These are phyloP conservation scores for Chesias legatella DNA, from an alignment of 2,888 invertebrate genomes.

Conservation along the genomic window DNA sequence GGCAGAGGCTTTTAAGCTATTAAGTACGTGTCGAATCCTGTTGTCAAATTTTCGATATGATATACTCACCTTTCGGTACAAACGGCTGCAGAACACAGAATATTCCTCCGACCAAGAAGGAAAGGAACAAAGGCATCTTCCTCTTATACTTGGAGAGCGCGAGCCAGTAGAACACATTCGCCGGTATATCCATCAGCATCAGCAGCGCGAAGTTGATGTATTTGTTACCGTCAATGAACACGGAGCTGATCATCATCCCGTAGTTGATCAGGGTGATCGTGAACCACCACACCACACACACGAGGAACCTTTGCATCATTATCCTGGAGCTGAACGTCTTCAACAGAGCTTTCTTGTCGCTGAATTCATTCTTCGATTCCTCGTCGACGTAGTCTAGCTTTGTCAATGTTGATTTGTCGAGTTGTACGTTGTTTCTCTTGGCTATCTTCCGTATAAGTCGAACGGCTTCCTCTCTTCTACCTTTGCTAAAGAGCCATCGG, in stretches of 20 bases:
- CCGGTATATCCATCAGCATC: slow-evolving; percentile 70
- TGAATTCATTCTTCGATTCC: slow-evolving; percentile 40
- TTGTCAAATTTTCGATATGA: too few relatives aligned
- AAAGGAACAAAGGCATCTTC: slow-evolving; percentile 54
- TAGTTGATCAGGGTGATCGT: slow-evolving; percentile 73
- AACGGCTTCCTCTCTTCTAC: slow-evolving; percentile 53
- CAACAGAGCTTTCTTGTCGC: slow-evolving; percentile 52
- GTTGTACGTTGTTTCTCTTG: slow-evolving; percentile 49
- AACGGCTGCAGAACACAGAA: slow-evolving; percentile 68
- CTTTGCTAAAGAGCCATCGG: slow-evolving; percentile 71
- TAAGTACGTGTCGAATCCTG: too few relatives aligned
- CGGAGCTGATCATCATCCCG: slow-evolving; percentile 75
- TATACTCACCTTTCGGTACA: slow-evolving; percentile 56
- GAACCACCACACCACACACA: slow-evolving; percentile 73
- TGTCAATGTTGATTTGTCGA: slow-evolving; percentile 49
- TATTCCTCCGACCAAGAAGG: slow-evolving; percentile 62
- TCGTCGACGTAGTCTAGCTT: slow-evolving; percentile 57
- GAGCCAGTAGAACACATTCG: slow-evolving; percentile 68
- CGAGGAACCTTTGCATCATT: slow-evolving; percentile 66
- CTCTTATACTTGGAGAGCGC: slow-evolving; percentile 63
- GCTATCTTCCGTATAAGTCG: slow-evolving; percentile 63
- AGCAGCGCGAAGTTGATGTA: slow-evolving; percentile 68
- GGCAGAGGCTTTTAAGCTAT: too few relatives aligned
- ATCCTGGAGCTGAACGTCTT: slow-evolving; percentile 65
- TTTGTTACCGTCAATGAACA: slow-evolving; percentile 68